Percentiles rank a stretch among this genome's conserved stretches.
Evolutionary conservation across 1,140 invertebrate species (phyloP).

Genomic region (Tetranychus cinnabarinus): DNA sequence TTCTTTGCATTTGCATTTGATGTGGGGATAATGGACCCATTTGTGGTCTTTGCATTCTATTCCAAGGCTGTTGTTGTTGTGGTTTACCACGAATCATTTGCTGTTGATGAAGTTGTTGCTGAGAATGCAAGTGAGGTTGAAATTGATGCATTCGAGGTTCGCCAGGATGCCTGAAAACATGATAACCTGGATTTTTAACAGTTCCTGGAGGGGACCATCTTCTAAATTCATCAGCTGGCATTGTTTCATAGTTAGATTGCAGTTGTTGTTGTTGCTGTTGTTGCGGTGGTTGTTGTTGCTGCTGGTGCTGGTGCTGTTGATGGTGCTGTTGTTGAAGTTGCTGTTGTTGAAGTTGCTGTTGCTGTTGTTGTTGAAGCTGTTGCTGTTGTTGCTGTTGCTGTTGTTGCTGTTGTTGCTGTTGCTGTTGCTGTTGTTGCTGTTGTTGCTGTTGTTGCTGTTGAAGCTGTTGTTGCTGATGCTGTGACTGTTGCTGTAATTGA

Average conservation of each 20-base stretch:
- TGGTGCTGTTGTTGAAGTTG: background rate
- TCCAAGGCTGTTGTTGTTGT: background rate
- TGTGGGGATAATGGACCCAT: background rate
- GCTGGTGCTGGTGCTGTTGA: background rate
- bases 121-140: background rate
- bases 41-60: background rate
- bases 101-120: background rate
- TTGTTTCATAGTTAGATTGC: background rate
- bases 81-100: background rate
- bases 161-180: constrained; percentile 3
- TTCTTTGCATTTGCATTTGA: constrained; percentile 3
- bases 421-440: background rate
- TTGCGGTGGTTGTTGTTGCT: background rate
- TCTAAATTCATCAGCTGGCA: constrained; percentile 4
- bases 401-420: background rate
- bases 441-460: too few species aligned
- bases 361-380: background rate
- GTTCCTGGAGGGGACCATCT: constrained; percentile 9
- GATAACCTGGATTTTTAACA: background rate
- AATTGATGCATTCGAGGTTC: background rate
- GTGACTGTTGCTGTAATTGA: background rate
- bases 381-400: background rate
- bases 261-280: background rate
- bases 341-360: background rate
- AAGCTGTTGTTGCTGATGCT: background rate